These are phyloP conservation scores for Rynchops niger DNA, from an alignment of 2,113 vertebrate species.

Conservation along the genomic window DNA sequence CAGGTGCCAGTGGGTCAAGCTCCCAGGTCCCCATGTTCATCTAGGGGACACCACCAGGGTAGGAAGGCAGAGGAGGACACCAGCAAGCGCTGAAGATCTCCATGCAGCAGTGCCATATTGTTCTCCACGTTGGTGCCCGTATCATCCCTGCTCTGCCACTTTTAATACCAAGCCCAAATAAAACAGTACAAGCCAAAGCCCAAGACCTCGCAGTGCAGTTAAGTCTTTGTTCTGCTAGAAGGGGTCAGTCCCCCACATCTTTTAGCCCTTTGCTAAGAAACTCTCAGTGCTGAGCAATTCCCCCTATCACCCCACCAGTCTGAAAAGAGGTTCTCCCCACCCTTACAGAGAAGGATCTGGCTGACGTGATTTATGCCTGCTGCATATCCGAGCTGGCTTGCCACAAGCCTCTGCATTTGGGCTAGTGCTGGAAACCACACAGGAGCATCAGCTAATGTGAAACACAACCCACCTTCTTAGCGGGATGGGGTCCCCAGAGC, in stretches of 20 bases:
- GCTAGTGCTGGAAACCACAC: slow-evolving; percentile 28
- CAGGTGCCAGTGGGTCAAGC: neutral
- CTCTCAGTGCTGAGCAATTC: neutral
- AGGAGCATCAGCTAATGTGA: slow-evolving; percentile 42
- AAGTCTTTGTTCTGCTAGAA: neutral
- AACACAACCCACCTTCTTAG: slow-evolving; percentile 18
- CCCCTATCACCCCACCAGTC: neutral
- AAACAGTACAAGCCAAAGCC: neutral
- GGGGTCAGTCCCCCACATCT: neutral
- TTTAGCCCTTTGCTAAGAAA: neutral
- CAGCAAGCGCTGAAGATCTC: neutral
- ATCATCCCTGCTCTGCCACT: neutral
- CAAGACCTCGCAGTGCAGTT: neutral
- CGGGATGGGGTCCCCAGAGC: neutral
- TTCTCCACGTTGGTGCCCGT: neutral
- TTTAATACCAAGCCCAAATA: neutral
- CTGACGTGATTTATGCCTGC: neutral
- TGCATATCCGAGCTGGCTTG: neutral
- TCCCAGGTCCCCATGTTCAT: neutral
- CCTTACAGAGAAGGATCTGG: neutral
- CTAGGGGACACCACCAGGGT: neutral
- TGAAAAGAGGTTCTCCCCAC: neutral
- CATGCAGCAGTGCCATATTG: neutral
- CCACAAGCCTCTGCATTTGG: slow-evolving; percentile 22
- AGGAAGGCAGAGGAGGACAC: neutral